phyloP scores from a whole-genome alignment of 2,888 invertebrate genomes.

The Myopa tessellatipennis region DNA sequence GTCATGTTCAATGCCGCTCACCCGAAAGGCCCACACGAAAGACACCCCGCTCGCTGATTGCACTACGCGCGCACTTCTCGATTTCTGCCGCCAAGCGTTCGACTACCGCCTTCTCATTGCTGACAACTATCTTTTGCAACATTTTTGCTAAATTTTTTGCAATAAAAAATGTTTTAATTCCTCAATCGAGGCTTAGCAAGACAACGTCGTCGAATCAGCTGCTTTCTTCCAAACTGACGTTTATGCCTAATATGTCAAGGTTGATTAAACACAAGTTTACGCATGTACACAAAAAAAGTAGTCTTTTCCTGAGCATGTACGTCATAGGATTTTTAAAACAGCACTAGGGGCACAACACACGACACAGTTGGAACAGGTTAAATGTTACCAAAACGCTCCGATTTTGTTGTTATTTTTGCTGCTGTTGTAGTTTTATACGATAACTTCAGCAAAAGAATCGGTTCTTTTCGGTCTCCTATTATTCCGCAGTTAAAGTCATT shows the following conservation, averaged over 20 bases:
- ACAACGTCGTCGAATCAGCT: slow-evolving; percentile 41
- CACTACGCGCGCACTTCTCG: slow-evolving; percentile 75
- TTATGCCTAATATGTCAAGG: neutral
- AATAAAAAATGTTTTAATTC: neutral
- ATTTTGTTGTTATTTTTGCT: no score
- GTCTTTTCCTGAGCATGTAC: no score
- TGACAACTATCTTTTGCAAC: slow-evolving; percentile 69
- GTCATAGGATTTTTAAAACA: no score
- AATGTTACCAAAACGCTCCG: no score
- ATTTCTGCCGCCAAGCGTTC: slow-evolving; percentile 73
- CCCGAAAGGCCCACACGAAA: slow-evolving; percentile 86
- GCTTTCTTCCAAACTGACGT: slow-evolving; percentile 26
- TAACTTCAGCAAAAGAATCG: no score
- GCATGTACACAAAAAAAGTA: no score
- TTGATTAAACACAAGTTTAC: neutral
- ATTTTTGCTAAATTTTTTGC: neutral
- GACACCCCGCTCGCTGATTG: slow-evolving; percentile 72
- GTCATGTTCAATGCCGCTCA: slow-evolving; percentile 61
- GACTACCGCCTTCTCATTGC: slow-evolving; percentile 72
- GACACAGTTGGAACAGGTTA: no score
- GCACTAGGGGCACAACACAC: no score
- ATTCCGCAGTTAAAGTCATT: no score
- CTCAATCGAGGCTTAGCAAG: neutral
- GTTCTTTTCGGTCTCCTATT: no score
- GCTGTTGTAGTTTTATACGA: no score